These are phyloP conservation scores for Tenthredo notha DNA, from an alignment of 2,888 invertebrate species.

Conservation along the genomic window DNA sequence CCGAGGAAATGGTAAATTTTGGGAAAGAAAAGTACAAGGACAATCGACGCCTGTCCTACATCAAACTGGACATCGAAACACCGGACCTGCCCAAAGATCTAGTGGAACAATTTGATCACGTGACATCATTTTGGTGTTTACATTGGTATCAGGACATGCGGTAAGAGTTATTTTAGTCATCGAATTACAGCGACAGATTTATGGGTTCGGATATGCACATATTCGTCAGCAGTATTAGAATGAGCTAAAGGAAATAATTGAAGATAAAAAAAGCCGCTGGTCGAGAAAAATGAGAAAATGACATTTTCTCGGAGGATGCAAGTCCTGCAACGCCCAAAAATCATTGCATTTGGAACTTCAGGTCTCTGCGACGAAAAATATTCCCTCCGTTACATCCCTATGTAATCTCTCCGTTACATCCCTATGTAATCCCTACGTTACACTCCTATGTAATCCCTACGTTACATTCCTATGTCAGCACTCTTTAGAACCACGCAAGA, in stretches of 20 bases:
- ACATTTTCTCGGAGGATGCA: not conserved
- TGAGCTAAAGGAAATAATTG: not conserved
- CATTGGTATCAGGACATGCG: slow-evolving; percentile 89
- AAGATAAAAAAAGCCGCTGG: not conserved
- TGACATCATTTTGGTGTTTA: slow-evolving; percentile 88
- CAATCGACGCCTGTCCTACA: slow-evolving; percentile 78
- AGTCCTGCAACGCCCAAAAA: not conserved
- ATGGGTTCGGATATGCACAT: not conserved
- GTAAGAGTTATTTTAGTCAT: slow-evolving; percentile 76
- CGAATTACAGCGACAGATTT: not conserved
- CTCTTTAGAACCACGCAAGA: slow-evolving; percentile 81
- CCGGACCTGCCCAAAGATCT: slow-evolving; percentile 79
- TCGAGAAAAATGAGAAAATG: not conserved
- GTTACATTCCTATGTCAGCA: slow-evolving; percentile 86
- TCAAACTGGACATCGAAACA: slow-evolving; percentile 81
- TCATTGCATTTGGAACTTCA: not conserved
- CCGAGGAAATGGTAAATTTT: slow-evolving; percentile 85
- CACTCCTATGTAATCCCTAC: no score
- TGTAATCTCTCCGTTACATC: no score
- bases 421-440: not conserved
- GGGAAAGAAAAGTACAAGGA: slow-evolving; percentile 81
- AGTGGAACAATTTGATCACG: slow-evolving; percentile 83
- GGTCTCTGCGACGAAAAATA: not conserved
- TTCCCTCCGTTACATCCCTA: no score
- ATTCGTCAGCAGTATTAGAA: not conserved